phyloP scores from a whole-genome alignment of 2,797 vertebrate genomes.

The Ispidina lecontei region DNA sequence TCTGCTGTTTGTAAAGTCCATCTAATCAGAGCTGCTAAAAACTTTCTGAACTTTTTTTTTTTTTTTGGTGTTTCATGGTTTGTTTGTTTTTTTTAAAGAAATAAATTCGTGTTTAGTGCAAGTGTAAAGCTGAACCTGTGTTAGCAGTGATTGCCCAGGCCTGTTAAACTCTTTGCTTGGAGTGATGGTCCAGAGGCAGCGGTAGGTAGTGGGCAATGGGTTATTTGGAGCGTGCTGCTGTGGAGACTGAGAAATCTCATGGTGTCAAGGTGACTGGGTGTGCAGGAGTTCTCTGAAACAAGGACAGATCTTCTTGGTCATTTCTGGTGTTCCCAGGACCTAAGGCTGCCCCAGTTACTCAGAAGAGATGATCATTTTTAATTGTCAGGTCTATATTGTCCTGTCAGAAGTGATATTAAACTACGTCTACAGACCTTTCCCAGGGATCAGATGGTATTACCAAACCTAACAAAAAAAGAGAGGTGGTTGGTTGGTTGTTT shows the following conservation, averaged over 20 bases:
- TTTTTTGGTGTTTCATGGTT: not conserved
- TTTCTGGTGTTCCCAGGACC: not conserved
- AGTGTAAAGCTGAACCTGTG: not conserved
- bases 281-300: not conserved
- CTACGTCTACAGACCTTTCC: not conserved
- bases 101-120: not conserved
- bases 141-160: not conserved
- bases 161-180: not conserved
- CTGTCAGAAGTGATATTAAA: not conserved
- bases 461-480: not conserved
- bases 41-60: not conserved
- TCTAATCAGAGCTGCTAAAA: not conserved
- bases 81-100: not conserved
- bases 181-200: not conserved
- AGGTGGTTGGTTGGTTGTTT: not conserved
- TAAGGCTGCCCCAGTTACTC: not conserved
- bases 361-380: not conserved
- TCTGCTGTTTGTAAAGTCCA: not conserved
- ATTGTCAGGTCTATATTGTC: not conserved
- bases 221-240: not conserved
- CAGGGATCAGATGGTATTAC: not conserved
- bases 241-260: not conserved
- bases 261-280: not conserved
- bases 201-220: not conserved
- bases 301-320: not conserved